Percentiles rank a stretch among this genome's conserved stretches.
These are phyloP conservation scores for Pollachius pollachius DNA, from an alignment of 2,113 vertebrate species.

Conservation along the genomic window DNA sequence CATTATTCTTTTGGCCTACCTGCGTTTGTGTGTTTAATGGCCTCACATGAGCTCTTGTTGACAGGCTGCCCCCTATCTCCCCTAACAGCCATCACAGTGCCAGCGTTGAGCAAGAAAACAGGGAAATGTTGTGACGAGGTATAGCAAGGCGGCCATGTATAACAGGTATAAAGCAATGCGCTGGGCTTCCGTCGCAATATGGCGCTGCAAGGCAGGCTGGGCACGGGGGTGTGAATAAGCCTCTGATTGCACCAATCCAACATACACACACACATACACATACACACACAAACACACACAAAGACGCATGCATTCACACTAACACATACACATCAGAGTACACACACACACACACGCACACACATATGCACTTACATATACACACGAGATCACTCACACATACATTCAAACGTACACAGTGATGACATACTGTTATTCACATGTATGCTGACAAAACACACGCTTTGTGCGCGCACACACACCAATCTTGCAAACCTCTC, in stretches of 20 bases:
- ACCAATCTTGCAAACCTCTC: constrained; percentile 52
- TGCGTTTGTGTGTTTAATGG: constrained; percentile 31
- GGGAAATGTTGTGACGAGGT: constrained; percentile 34
- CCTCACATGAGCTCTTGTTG: constrained; percentile 14
- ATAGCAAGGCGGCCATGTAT: constrained; percentile 31
- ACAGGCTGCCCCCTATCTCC: constrained; percentile 25
- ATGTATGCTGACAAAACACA: constrained; percentile 22
- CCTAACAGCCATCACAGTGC: constrained; percentile 24
- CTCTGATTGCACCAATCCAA: constrained; percentile 54
- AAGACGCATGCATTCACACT: background rate
- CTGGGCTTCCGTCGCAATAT: constrained; percentile 50
- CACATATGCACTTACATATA: constrained; percentile 1
- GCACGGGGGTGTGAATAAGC: constrained; percentile 50
- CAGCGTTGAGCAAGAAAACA: constrained; percentile 24
- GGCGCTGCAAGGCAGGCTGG: constrained; percentile 12
- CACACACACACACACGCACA: background rate
- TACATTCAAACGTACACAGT: constrained; percentile 7
- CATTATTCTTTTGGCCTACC: constrained; percentile 30
- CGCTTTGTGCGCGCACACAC: constrained; percentile 7
- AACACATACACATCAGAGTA: no score
- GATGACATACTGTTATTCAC: constrained; percentile 13
- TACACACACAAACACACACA: constrained; percentile 5
- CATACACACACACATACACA: background rate
- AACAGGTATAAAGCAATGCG: constrained; percentile 59
- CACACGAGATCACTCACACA: background rate